phyloP scores from a whole-genome alignment of 37 sponge, comb jelly and placozoan genomes.

The Agelas oroides region DNA sequence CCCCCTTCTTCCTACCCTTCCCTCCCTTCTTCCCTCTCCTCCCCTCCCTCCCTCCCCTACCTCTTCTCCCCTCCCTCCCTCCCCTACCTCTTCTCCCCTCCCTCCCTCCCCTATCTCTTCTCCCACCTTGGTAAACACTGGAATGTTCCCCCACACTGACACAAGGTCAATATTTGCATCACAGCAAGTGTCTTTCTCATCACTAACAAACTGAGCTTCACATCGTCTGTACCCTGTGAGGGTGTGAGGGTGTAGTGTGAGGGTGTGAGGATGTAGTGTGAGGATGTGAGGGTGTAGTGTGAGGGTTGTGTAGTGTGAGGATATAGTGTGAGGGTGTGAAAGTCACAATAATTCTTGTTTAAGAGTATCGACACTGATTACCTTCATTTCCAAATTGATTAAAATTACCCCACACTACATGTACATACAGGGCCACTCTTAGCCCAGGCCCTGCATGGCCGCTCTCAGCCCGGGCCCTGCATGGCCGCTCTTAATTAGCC shows the following conservation, averaged over 20 bases:
- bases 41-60: too few species aligned
- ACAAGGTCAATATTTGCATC: conserved; percentile 71
- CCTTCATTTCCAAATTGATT: too few species aligned
- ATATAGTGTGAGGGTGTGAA: neutral
- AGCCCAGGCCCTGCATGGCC: too few species aligned
- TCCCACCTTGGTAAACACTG: conserved; percentile 36
- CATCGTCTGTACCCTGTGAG: conserved; percentile 28
- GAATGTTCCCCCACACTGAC: conserved; percentile 63
- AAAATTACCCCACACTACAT: too few species aligned
- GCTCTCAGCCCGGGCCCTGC: too few species aligned
- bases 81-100: too few species aligned
- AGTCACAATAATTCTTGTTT: too few species aligned
- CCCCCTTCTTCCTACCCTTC: too few species aligned
- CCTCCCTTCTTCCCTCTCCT: too few species aligned
- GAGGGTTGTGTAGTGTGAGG: neutral
- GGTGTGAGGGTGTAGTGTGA: neutral
- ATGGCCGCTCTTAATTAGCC: too few species aligned
- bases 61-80: neutral
- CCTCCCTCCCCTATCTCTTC: neutral
- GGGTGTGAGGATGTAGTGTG: neutral
- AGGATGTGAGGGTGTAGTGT: neutral
- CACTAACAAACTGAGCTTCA: conserved; percentile 29
- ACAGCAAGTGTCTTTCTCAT: conserved; percentile 68
- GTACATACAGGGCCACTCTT: too few species aligned
- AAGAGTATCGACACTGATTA: too few species aligned